Percentiles rank a stretch among this genome's conserved stretches.
Conservation (phyloP, 2,888 invertebrate genomes). For the Branchellion lobata region DNA sequence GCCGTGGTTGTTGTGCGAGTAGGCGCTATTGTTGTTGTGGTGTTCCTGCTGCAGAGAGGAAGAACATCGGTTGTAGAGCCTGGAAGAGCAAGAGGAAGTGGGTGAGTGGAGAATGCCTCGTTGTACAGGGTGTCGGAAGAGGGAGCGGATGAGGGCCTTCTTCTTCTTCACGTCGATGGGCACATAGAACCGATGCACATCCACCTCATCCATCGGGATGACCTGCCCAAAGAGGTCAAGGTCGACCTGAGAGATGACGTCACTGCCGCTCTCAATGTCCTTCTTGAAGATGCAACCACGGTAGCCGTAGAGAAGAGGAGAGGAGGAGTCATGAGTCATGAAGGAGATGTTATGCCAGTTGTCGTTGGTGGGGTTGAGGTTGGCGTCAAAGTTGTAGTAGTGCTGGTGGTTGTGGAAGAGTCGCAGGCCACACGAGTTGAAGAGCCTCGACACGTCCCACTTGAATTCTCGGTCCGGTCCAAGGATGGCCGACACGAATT, state of each 20-base stretch:
- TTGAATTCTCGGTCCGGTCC: constrained; percentile 49
- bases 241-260: constrained; percentile 35
- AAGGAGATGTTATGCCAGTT: constrained; percentile 31
- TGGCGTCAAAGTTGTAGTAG: background rate
- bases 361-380: constrained; percentile 31
- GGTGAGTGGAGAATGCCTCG: background rate
- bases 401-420: background rate
- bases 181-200: constrained; percentile 48
- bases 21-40: background rate
- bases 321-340: constrained; percentile 38
- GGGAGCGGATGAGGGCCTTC: constrained; percentile 38
- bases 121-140: background rate
- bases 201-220: constrained; percentile 23
- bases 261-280: constrained; percentile 46
- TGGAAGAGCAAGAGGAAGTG: constrained; percentile 3
- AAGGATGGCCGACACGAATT: constrained; percentile 49
- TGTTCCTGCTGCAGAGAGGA: background rate
- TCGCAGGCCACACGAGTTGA: constrained; percentile 50
- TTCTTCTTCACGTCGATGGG: constrained; percentile 47
- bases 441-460: constrained; percentile 50
- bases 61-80: background rate
- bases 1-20: background rate
- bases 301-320: constrained; percentile 50
- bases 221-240: constrained; percentile 45
- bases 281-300: constrained; percentile 48